phyloP scores from a whole-genome alignment of 2,888 invertebrate species.

The Phanerotoma sp. region DNA sequence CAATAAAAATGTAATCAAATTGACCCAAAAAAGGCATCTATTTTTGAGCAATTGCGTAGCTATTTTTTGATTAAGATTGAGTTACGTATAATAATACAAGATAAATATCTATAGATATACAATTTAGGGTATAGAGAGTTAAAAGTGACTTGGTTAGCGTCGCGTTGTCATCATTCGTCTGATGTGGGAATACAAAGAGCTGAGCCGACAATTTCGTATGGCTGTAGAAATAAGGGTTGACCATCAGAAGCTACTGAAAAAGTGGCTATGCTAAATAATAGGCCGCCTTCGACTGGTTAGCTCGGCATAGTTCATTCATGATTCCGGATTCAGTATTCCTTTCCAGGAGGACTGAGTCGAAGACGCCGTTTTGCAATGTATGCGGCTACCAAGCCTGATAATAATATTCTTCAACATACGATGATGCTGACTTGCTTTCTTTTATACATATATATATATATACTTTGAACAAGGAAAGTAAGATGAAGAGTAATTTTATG shows the following conservation, averaged over 20 bases:
- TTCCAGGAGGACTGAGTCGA: conserved; percentile 35
- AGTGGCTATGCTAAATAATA: conserved; percentile 58
- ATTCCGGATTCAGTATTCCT: conserved; percentile 43
- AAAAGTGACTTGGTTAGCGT: conserved; percentile 40
- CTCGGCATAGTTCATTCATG: conserved; percentile 52
- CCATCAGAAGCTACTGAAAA: conserved; percentile 45
- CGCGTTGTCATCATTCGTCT: conserved; percentile 51
- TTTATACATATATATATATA: neutral
- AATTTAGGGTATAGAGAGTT: too few relatives aligned
- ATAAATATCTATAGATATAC: too few relatives aligned
- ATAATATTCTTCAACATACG: conserved; percentile 9
- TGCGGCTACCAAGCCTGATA: conserved; percentile 9
- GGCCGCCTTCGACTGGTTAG: conserved; percentile 42
- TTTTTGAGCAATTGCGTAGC: neutral
- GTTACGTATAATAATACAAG: too few relatives aligned
- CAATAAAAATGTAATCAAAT: too few relatives aligned
- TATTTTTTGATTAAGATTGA: neutral
- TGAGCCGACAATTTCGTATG: conserved; percentile 47
- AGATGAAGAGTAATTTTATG: neutral
- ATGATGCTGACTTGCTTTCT: neutral
- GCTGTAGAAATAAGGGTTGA: conserved; percentile 38
- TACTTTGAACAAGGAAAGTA: too few relatives aligned
- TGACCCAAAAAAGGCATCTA: neutral
- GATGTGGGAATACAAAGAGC: conserved; percentile 54
- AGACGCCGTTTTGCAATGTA: conserved; percentile 24